Base-by-base conservation (phyloP, 1,140 invertebrate species). In the Rhizoglyphus robini region DNA sequence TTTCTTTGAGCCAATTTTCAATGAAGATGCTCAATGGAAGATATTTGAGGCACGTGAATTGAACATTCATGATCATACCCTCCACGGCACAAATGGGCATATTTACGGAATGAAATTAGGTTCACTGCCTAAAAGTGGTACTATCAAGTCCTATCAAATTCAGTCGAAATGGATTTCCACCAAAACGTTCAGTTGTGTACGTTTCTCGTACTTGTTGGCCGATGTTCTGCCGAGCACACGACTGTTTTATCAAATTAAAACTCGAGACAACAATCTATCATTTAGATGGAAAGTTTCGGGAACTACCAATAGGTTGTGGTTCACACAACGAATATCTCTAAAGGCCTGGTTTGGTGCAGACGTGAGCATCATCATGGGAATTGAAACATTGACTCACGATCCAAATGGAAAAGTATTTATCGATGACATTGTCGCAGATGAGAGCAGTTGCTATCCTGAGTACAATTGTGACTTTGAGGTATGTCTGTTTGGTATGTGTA, bases 401-500 rank as follows among this genome's bases (percentile, higher is more conserved):
- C 8, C 8, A 8, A 23, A 25, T 54, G 51, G 51, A 25, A 8
- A 8, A 5, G 51, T 54, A 25, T 54, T 54, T 32, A 54, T 54
- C 23, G 51, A 54, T 20, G 51, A 54, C 20, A 23, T 54, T 54
- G 8, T 27, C 23, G 8, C 23, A 11, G 23, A 27, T 32, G 23
- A 5, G 8, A 54, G 15, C 8, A 54, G 20, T 32, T 54, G 51
- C 20, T 11, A 8, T 32, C 5, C 8, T 8, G 8, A 25, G 51
- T 32, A 54, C 20, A 20, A 15, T 32, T 54, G 51, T 20, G 51
- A 54, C 23, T 54, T 54, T 32, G 51, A 54, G 51, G 51, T 54
- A 54, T n/a, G n/a, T n/a, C n/a, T n/a, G n/a, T n/a, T n/a, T n/a
- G n/a, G n/a, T 11, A 54, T 23, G 31, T 27, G 8, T 8, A 54